These are phyloP conservation scores for Acronicta aceris DNA, from an alignment of 2,888 invertebrate genomes.

Conservation along the genomic window DNA sequence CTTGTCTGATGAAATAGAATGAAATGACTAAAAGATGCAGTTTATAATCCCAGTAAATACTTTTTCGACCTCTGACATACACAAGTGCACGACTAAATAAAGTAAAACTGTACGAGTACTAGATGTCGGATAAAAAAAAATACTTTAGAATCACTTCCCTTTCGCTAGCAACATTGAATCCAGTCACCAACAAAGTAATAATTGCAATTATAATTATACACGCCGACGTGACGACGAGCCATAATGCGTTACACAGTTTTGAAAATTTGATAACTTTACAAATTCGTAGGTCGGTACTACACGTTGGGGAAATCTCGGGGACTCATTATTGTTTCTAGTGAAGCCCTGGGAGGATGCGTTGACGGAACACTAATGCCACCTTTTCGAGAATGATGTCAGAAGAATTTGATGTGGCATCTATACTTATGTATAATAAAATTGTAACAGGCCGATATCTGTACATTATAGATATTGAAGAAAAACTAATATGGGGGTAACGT, in stretches of 20 bases:
- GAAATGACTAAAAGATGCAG: too few relatives aligned
- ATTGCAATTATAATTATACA: slow-evolving; percentile 85
- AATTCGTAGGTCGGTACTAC: slow-evolving; percentile 84
- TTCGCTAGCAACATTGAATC: slow-evolving; percentile 34
- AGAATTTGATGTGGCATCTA: slow-evolving; percentile 42
- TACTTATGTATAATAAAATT: too few relatives aligned
- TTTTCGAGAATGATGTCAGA: slow-evolving; percentile 61
- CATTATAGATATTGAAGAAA: too few relatives aligned
- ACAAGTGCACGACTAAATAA: too few relatives aligned
- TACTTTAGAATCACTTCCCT: slow-evolving; percentile 8
- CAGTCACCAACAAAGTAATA: slow-evolving; percentile 58
- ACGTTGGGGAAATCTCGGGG: slow-evolving; percentile 86
- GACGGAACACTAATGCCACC: slow-evolving; percentile 84
- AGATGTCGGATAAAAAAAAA: background rate
- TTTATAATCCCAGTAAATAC: too few relatives aligned
- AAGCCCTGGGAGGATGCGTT: slow-evolving; percentile 76
- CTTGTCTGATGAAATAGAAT: too few relatives aligned
- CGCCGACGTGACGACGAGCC: slow-evolving; percentile 60
- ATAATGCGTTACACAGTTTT: slow-evolving; percentile 86
- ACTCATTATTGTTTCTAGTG: slow-evolving; percentile 83
- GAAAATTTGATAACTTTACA: slow-evolving; percentile 89
- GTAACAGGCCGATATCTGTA: too few relatives aligned
- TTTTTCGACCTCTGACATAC: too few relatives aligned
- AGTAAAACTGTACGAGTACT: background rate
- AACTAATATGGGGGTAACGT: too few relatives aligned